Evolutionary conservation across 2,888 invertebrate genomes (phyloP).

Genomic region (Pyralis farinalis): DNA sequence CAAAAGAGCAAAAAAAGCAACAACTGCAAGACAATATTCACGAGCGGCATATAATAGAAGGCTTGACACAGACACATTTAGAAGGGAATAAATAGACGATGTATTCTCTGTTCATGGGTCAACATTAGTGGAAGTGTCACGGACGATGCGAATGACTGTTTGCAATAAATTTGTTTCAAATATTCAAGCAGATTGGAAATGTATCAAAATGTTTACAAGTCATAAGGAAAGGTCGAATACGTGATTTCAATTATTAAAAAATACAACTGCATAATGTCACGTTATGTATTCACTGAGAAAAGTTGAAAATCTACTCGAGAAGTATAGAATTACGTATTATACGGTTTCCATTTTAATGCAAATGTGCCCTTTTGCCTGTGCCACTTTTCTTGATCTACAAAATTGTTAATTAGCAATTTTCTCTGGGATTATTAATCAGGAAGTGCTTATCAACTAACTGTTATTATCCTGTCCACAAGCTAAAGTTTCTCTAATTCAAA

Average conservation of each 20-base stretch:
- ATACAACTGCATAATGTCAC: no score
- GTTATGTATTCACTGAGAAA: no score
- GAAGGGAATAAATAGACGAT: constrained; percentile 31
- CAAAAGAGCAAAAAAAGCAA: constrained; percentile 37
- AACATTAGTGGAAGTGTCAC: constrained; percentile 33
- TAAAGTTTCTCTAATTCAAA: not conserved
- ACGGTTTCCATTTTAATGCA: no score
- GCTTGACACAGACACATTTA: constrained; percentile 31
- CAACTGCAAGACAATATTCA: constrained; percentile 30
- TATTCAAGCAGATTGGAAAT: not conserved
- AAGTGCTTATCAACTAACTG: no score
- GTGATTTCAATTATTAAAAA: not conserved
- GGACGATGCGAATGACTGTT: constrained; percentile 27
- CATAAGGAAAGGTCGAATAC: not conserved
- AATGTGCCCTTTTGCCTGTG: no score
- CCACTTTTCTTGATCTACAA: no score
- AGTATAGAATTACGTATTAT: no score
- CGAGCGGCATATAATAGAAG: constrained; percentile 27
- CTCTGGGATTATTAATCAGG: no score
- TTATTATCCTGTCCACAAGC: not conserved
- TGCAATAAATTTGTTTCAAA: constrained; percentile 1
- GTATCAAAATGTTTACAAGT: not conserved
- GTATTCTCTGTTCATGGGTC: constrained; percentile 27
- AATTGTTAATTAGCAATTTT: no score
- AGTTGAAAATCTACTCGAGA: no score